Evolutionary conservation across 2,113 vertebrate genomes (phyloP), one percentile per base, ranked within the genome.

Genomic region (Microtus oregoni): DNA sequence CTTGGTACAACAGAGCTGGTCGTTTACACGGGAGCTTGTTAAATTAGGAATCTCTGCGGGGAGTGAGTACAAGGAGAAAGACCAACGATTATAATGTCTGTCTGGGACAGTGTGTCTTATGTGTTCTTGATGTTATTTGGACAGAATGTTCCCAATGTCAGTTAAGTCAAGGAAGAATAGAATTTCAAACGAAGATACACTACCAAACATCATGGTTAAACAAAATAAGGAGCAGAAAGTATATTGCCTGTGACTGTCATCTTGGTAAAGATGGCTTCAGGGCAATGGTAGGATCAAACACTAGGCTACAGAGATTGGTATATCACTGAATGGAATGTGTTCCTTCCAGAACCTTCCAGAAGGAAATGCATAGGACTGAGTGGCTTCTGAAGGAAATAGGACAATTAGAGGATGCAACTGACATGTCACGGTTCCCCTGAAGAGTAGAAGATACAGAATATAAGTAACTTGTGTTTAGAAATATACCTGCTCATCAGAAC

Each of bases 301-400:
- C 35, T 61, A 76, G 26, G 4, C 3, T 47, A 44, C 24, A 72
- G n/a, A 70, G 17, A 19, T 52, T 95, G 22, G n/a, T 17, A 5
- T 8, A 38, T 24, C 30, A 8, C 9, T n/a, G 14, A 89, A 92
- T n/a, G 32, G 3, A 52, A 8, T 38, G 3, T 55, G 10, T 78
- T 78, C 44, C 72, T 95, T 35, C 44, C 30, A 94, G 81, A 50
- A 70, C 68, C 55, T 72, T 89, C 73, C 32, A 91, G 52, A 89
- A 78, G 44, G 19, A 22, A 79, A 76, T 65, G 14, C 61, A 17
- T 12, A 50, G 65, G 35, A 72, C 15, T 70, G 3, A 61, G 1
- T 47, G 5, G 30, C 41, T 76, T 2, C 12, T 24, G 26, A 67
- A 72, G 24, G 11, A 22, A 1, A 63, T 32, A 44, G 41, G 61